Base-by-base conservation (phyloP, 2,113 vertebrate species). In the Corythornis cristatus region DNA sequence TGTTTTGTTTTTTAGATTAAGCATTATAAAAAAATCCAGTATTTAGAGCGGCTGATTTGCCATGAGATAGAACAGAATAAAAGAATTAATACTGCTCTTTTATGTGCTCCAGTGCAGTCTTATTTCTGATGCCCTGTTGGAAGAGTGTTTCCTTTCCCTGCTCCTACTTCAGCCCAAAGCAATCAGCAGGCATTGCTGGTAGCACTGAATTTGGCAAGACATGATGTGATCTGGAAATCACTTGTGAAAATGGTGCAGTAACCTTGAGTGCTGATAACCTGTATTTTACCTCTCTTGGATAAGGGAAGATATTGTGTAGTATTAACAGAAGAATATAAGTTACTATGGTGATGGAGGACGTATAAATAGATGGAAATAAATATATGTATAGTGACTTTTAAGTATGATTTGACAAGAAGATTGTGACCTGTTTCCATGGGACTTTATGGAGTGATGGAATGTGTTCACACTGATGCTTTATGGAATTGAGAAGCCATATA, bases 261-360 rank as follows among this genome's bases (percentile, higher is more conserved):
- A 61, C 89, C 79, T 54, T 18, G 72, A 60, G 56, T 33, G 75
- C 48, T 33, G 58, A 53, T 16, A 45, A 65, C 53, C 56, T 53
- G 33, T 42, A 33, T 80, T 92, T 88, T 67, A 9, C n/a, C 64
- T 74, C 79, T 56, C 64, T 64, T 6, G 70, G 37, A 62, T 26
- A 70, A 82, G 57, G 70, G 33, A 26, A 42, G 89, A 16, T 35
- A 17, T 3, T 2, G 2, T 7, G 48, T 53, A 76, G 67, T 58
- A 42, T 9, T 87, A 93, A 54, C 72, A 80, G 86, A 42, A 77
- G 72, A 84, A 6, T 33, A 64, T 35, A 64, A 92, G 95, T 95
- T 93, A 91, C 94, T 89, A 89, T 92, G 91, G 94, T 77, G 75
- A 95, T 89, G 56, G 45, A 92, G 75, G 67, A 78, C 70, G 12